A percentile compares a stretch with the other conserved stretches of the same genome.
Evolutionary conservation across 2,113 vertebrate genomes (phyloP).

Genomic region (Spilogale gracilis): DNA sequence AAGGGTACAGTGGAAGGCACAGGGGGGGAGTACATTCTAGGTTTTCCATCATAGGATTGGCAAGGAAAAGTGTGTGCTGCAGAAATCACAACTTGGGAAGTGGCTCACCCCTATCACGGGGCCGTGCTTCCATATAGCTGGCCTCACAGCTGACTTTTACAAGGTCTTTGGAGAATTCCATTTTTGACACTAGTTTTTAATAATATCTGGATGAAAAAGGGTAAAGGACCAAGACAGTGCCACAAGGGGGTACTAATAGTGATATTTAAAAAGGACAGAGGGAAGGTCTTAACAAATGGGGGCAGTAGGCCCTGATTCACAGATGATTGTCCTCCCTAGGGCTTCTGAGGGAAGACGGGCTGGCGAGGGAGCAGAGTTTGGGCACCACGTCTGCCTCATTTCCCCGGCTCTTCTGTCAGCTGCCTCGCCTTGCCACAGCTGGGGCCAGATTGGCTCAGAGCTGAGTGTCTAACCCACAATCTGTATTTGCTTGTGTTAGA

Average conservation of each 20-base stretch:
- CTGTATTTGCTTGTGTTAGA: not conserved
- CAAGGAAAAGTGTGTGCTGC: not conserved
- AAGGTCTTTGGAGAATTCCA: conserved; percentile 74
- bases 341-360: not conserved
- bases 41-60: not conserved
- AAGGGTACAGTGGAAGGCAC: not conserved
- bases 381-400: rapidly evolving
- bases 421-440: not conserved
- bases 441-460: not conserved
- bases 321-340: not conserved
- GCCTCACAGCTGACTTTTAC: conserved; percentile 76
- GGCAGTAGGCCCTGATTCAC: conserved; percentile 60
- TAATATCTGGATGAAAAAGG: conserved; percentile 83
- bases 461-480: not conserved
- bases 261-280: conserved; percentile 82
- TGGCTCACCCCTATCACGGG: not conserved
- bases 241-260: conserved; percentile 71
- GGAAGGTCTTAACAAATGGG: conserved; percentile 74
- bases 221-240: conserved; percentile 74
- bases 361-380: rapidly evolving
- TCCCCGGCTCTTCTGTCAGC: no score
- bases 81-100: not conserved
- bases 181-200: conserved; percentile 82
- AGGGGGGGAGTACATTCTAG: not conserved
- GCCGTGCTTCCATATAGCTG: not conserved